Percentiles rank a stretch among this genome's conserved stretches.
Evolutionary conservation across 2,888 invertebrate genomes (phyloP).

Genomic region (Bedellia somnulentella): DNA sequence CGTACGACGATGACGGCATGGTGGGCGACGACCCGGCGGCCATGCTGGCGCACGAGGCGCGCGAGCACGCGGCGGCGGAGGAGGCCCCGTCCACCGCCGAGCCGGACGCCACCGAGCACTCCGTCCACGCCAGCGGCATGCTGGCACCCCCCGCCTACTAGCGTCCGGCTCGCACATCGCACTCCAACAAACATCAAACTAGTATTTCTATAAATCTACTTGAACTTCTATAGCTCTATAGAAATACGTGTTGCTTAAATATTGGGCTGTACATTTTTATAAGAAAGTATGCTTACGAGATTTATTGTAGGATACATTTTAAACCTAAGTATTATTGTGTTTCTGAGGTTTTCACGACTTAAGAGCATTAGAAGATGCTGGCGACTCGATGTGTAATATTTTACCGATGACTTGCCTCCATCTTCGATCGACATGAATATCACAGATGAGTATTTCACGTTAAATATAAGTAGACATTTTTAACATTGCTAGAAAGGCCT

Average conservation of each 20-base stretch:
- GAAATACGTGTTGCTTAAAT: no score
- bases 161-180: conserved; percentile 17
- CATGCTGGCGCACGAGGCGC: conserved; percentile 36
- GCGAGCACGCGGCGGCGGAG: conserved; percentile 40
- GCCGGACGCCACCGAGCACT: conserved; percentile 61
- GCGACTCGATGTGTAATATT: no score
- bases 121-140: conserved; percentile 59
- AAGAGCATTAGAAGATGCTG: no score
- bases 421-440: conserved; percentile 38
- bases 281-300: no score
- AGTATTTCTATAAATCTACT: not conserved
- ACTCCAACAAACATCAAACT: not conserved
- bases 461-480: conserved; percentile 26
- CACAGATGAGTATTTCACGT: conserved; percentile 41
- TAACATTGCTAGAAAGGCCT: no score
- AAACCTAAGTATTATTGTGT: no score
- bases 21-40: conserved; percentile 60
- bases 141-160: conserved; percentile 56
- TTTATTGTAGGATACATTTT: no score
- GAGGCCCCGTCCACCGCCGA: conserved; percentile 60
- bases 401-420: conserved; percentile 47
- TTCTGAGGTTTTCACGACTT: no score
- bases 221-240: no score
- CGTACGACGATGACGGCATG: conserved; percentile 61
- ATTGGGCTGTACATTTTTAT: no score